Conservation (phyloP, 1,140 invertebrate species). For the Ptiloglossa arizonensis region DNA sequence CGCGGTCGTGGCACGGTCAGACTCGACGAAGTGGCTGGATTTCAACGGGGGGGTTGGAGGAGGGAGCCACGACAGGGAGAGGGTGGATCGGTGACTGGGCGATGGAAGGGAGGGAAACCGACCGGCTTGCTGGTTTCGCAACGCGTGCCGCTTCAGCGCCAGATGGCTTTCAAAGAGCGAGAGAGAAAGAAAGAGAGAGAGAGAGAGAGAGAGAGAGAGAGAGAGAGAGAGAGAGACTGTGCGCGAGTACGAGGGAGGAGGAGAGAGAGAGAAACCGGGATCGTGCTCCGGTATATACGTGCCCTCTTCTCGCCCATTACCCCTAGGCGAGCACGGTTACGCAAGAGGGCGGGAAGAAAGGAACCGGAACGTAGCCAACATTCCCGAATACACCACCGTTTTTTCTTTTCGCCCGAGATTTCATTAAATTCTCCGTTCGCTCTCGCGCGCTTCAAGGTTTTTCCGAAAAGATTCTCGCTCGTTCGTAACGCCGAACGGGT, state of each 20-base stretch:
- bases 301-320: conserved; percentile 39
- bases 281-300: conserved; percentile 14
- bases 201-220: conserved; percentile 22
- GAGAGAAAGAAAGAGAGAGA: conserved; percentile 29
- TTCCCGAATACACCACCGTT: conserved; percentile 11
- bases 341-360: conserved; percentile 15
- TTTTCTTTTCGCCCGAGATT: conserved; percentile 6
- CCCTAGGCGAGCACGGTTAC: conserved; percentile 40
- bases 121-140: conserved; percentile 58
- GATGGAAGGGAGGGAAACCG: background rate
- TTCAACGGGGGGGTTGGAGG: conserved; percentile 25
- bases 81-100: conserved; percentile 37
- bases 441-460: background rate
- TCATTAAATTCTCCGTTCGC: conserved; percentile 15
- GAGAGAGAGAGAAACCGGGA: conserved; percentile 1
- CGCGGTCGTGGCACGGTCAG: conserved; percentile 40
- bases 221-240: background rate
- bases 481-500: background rate
- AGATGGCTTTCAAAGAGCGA: conserved; percentile 66
- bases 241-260: no score
- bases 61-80: background rate
- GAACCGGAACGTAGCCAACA: conserved; percentile 13
- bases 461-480: background rate
- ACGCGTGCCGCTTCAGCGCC: conserved; percentile 71
- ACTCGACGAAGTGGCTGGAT: conserved; percentile 56